phyloP scores from a whole-genome alignment of 2,113 vertebrate species.

The Cheilinus undulatus region DNA sequence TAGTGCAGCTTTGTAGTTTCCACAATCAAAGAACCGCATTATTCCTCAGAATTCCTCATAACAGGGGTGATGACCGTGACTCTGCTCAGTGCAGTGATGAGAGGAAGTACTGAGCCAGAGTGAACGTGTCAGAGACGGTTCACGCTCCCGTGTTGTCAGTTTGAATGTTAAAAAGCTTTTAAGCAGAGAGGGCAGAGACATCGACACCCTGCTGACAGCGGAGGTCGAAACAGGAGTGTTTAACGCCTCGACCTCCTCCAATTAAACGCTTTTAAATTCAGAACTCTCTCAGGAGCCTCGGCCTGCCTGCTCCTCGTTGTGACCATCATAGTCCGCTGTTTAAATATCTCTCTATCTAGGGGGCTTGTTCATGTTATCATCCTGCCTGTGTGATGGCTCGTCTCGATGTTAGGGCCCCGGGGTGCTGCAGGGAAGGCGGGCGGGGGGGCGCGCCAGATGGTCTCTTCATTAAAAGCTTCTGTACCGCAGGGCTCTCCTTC shows the following conservation, averaged over 20 bases:
- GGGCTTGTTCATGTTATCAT: constrained; percentile 33
- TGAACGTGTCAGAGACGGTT: neutral
- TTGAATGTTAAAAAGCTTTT: constrained; percentile 39
- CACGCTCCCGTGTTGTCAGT: constrained; percentile 1
- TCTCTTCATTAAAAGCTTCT: constrained; percentile 78
- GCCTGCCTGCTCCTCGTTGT: neutral
- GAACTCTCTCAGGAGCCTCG: neutral
- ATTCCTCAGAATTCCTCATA: constrained; percentile 6
- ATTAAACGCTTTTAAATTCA: constrained; percentile 42
- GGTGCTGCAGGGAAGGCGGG: constrained; percentile 41
- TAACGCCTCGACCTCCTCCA: constrained; percentile 5
- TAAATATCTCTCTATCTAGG: neutral
- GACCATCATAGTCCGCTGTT: neutral
- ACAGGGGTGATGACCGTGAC: neutral
- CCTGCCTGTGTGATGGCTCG: constrained; percentile 40
- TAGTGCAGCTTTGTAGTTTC: neutral
- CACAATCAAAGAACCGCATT: neutral
- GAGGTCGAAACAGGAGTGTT: constrained; percentile 7
- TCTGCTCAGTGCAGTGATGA: neutral
- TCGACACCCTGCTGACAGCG: constrained; percentile 1
- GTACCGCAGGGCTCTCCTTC: constrained; percentile 62
- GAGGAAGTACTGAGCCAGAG: neutral
- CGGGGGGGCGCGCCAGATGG: constrained; percentile 67
- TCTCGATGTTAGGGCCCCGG: constrained; percentile 54
- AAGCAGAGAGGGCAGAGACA: constrained; percentile 10